Evolutionary conservation across 2,113 vertebrate species (phyloP).

Genomic region (Argyrosomus japonicus): DNA sequence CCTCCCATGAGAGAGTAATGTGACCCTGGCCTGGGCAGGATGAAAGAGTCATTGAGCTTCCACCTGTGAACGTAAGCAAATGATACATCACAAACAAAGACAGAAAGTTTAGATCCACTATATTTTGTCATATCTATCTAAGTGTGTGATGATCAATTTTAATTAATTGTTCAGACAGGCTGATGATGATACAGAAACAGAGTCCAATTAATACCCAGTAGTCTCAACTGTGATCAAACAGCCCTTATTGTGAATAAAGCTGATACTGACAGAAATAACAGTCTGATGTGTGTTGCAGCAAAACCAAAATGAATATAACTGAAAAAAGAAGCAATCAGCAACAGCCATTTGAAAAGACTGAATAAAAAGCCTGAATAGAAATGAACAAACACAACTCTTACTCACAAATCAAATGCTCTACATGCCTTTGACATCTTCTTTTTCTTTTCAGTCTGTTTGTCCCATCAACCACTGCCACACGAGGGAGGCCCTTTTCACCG

Average conservation of each 20-base stretch:
- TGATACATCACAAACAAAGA: neutral
- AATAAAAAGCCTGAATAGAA: too few relatives aligned
- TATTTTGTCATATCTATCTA: neutral
- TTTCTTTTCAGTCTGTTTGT: slow-evolving; percentile 14
- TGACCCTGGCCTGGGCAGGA: slow-evolving; percentile 87
- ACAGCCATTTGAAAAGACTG: slow-evolving; percentile 43
- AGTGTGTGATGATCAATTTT: neutral
- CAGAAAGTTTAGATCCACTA: neutral
- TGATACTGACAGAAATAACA: slow-evolving; percentile 59
- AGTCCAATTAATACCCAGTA: slow-evolving; percentile 15
- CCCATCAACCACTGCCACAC: slow-evolving; percentile 22
- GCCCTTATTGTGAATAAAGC: slow-evolving; percentile 11
- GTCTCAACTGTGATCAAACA: neutral
- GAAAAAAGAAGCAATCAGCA: slow-evolving; percentile 49
- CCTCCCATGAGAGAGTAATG: slow-evolving; percentile 90
- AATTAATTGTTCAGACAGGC: neutral
- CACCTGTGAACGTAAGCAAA: slow-evolving; percentile 86
- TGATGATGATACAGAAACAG: slow-evolving; percentile 11
- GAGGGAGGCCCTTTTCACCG: slow-evolving; percentile 9
- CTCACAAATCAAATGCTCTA: slow-evolving; percentile 30
- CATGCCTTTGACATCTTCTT: slow-evolving; percentile 32
- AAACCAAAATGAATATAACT: slow-evolving; percentile 44
- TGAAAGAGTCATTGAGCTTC: slow-evolving; percentile 92
- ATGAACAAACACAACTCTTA: slow-evolving; percentile 1
- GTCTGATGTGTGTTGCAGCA: slow-evolving; percentile 7